Percentiles rank a stretch among this genome's conserved stretches.
Conservation (phyloP, 1,140 invertebrate species). For the Aporrectodea caliginosa region DNA sequence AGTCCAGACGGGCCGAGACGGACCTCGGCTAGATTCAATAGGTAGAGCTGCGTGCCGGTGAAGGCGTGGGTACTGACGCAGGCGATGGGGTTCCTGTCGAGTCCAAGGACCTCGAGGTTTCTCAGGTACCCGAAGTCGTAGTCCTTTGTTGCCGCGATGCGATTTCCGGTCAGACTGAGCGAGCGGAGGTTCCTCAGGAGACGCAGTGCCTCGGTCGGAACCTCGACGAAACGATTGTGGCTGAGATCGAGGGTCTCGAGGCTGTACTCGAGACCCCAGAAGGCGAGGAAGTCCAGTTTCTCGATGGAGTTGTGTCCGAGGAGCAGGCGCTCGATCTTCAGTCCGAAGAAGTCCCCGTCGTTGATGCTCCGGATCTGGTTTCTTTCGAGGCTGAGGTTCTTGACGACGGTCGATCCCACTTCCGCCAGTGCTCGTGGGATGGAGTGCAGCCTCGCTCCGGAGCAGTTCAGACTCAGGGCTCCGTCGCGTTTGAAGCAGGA, state of each 20-base stretch:
- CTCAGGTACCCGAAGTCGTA: slow-evolving; percentile 15
- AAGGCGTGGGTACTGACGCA: background rate
- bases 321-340: slow-evolving; percentile 26
- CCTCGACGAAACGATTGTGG: slow-evolving; percentile 21
- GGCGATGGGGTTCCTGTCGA: slow-evolving; percentile 24
- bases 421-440: slow-evolving; percentile 4
- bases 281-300: slow-evolving; percentile 9
- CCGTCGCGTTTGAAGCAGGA: slow-evolving; percentile 5
- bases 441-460: background rate
- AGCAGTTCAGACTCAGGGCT: slow-evolving; percentile 21
- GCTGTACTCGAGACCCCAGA: slow-evolving; percentile 23
- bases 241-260: slow-evolving; percentile 27
- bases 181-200: slow-evolving; percentile 14
- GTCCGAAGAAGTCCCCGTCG: slow-evolving; percentile 22
- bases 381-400: slow-evolving; percentile 16
- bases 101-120: slow-evolving; percentile 15
- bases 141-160: background rate
- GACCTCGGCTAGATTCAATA: slow-evolving; percentile 19
- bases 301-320: slow-evolving; percentile 18
- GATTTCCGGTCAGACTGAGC: slow-evolving; percentile 19
- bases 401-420: slow-evolving; percentile 5
- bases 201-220: slow-evolving; percentile 7
- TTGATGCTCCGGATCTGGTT: slow-evolving; percentile 9
- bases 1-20: background rate
- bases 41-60: slow-evolving; percentile 10